Conservation (phyloP, 2,797 vertebrate genomes). For the Dipus sagitta region DNA sequence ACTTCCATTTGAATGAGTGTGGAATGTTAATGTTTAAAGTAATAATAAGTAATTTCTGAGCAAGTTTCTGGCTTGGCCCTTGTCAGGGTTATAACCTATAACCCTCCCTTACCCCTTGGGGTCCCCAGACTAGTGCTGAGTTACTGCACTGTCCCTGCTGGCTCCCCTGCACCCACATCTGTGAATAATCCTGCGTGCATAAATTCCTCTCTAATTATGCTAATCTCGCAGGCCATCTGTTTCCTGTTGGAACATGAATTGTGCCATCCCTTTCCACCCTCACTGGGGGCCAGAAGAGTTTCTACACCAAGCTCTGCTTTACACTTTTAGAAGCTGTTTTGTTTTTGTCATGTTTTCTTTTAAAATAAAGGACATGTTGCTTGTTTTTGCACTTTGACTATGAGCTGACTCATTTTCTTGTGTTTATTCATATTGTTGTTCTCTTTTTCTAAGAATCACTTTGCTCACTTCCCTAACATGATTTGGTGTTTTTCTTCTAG, state of each 20-base stretch:
- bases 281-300: neutral
- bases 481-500: neutral
- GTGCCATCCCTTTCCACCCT: neutral
- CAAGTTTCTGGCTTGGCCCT: neutral
- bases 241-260: slow-evolving; percentile 32
- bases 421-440: neutral
- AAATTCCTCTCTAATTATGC: slow-evolving; percentile 8
- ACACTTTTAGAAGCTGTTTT: neutral
- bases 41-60: neutral
- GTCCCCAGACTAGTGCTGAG: neutral
- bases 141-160: neutral
- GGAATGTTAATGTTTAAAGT: neutral
- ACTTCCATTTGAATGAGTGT: slow-evolving; percentile 14
- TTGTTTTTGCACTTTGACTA: neutral
- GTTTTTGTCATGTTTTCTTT: neutral
- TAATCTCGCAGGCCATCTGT: slow-evolving; percentile 37
- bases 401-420: neutral
- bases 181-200: neutral
- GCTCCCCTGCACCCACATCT: neutral
- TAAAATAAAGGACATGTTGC: neutral
- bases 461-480: slow-evolving; percentile 21
- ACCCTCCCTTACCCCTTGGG: neutral
- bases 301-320: neutral
- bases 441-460: slow-evolving; percentile 8
- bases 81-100: neutral